Base-by-base conservation (phyloP, 2,888 invertebrate genomes). In the Lepidochrysops patricia region DNA sequence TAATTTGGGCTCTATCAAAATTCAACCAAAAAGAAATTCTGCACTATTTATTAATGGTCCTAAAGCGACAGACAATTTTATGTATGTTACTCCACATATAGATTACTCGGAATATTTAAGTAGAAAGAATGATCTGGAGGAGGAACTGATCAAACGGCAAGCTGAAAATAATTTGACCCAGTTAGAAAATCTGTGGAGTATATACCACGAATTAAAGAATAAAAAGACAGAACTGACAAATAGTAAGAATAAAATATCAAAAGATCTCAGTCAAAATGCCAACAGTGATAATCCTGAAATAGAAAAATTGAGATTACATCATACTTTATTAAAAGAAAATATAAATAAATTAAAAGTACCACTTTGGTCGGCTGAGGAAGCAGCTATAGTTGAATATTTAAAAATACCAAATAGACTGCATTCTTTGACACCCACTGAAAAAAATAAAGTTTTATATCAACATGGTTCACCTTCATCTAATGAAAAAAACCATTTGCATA, bases 341-440 rank as follows among this genome's bases (percentile, higher is more conserved):
- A 75, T 94, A n/a, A 93, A 91, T 73, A 80, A 83, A 29, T 70
- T 95, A 1, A 93, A 91, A 72, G 82, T 89, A 9, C 85, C 90
- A 49, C 76, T 93, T n/a, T 94, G 94, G 90, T 91, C 91, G n/a
- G 84, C 95, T 4, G 95, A 96, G 75, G 94, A 94, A 74, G 90
- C 90, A 57, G 92, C 94, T 6, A 87, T 94, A 52, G 73, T 92
- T 29, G 89, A 91, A 70, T 89, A 91, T 62, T 80, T 96, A 58
- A 89, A 90, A 70, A 73, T 96, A 59, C 96, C 96, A 0, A 96
- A 95, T 75, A 69, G 74, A 56, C 71, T 96, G 63, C 93, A 96
- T 75, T 64, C 82, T 0, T 83, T 82, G 54, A 94, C 95, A 15
- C 94, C 95, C 0, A 69, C 79, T 58, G 60, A 48, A 19, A 74